Percentiles rank a stretch among this genome's conserved stretches.
Conservation (phyloP, 1,140 invertebrate species). For the Zaprionus gabonicus region DNA sequence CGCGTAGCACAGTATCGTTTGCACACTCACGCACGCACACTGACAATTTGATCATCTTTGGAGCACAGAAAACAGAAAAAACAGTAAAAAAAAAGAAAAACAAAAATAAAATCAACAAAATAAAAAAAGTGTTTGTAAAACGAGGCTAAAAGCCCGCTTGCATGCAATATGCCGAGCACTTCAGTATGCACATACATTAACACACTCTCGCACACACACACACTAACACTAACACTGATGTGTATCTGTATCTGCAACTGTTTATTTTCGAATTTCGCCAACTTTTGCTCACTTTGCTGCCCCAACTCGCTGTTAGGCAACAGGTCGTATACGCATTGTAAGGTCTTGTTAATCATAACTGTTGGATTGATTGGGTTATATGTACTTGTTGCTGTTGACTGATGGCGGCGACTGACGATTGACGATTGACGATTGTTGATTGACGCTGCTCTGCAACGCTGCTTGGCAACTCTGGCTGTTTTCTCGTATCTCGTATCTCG, state of each 20-base stretch:
- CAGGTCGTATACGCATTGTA: conserved; percentile 4
- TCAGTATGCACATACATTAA: conserved; percentile 6
- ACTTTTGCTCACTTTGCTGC: not conserved
- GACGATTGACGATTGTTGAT: not conserved
- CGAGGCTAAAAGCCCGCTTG: conserved; percentile 23
- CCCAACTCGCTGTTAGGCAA: not conserved
- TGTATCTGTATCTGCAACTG: not conserved
- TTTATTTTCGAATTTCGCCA: conserved; percentile 1
- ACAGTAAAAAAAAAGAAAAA: conserved; percentile 7
- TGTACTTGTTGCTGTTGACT: conserved; percentile 8
- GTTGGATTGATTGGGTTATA: not conserved
- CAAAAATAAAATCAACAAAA: conserved; percentile 1
- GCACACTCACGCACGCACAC: conserved; percentile 5
- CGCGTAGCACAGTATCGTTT: not conserved
- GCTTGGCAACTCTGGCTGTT: conserved; percentile 1
- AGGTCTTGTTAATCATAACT: not conserved
- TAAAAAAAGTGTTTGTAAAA: conserved; percentile 16
- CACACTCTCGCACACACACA: not conserved
- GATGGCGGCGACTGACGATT: not conserved
- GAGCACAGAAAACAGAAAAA: conserved; percentile 13
- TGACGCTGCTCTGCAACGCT: conserved; percentile 1
- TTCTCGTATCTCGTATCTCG: not conserved
- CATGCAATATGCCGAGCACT: conserved; percentile 2
- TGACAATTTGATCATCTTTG: conserved; percentile 9
- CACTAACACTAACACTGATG: not conserved